These are phyloP conservation scores for Macaria notata DNA, from an alignment of 2,888 invertebrate genomes.

Conservation along the genomic window DNA sequence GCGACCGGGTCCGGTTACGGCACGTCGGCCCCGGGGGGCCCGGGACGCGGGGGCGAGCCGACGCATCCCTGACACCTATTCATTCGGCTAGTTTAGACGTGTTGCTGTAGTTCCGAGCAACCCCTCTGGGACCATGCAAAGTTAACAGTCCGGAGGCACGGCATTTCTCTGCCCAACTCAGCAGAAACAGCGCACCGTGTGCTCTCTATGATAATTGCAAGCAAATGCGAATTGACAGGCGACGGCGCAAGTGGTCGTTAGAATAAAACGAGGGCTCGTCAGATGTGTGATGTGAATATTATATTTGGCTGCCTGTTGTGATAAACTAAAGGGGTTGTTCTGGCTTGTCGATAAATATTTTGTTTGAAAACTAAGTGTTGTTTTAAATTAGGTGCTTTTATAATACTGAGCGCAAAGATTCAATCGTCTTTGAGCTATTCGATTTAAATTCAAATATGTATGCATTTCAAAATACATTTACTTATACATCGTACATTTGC, in stretches of 20 bases:
- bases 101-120: slow-evolving; percentile 37
- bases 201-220: slow-evolving; percentile 65
- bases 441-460: too few species aligned
- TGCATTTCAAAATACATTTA: too few species aligned
- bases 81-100: slow-evolving; percentile 65
- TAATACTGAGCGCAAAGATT: too few species aligned
- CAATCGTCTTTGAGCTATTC: too few species aligned
- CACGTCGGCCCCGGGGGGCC: slow-evolving; percentile 57
- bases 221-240: slow-evolving; percentile 78
- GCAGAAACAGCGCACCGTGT: slow-evolving; percentile 41
- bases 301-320: slow-evolving; percentile 47
- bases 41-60: slow-evolving; percentile 37
- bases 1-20: slow-evolving; percentile 73
- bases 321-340: slow-evolving; percentile 45
- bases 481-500: too few species aligned
- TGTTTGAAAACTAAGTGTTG: slow-evolving; percentile 18
- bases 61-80: slow-evolving; percentile 78
- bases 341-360: slow-evolving; percentile 35
- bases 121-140: slow-evolving; percentile 38
- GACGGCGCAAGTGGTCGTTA: slow-evolving; percentile 73
- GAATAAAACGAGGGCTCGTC: slow-evolving; percentile 57
- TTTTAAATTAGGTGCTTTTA: too few species aligned
- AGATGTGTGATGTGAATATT: slow-evolving; percentile 73
- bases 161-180: slow-evolving; percentile 27
- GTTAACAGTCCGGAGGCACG: slow-evolving; percentile 34